phyloP scores from a whole-genome alignment of 2,888 invertebrate species.

The Pedicia rivosa region DNA sequence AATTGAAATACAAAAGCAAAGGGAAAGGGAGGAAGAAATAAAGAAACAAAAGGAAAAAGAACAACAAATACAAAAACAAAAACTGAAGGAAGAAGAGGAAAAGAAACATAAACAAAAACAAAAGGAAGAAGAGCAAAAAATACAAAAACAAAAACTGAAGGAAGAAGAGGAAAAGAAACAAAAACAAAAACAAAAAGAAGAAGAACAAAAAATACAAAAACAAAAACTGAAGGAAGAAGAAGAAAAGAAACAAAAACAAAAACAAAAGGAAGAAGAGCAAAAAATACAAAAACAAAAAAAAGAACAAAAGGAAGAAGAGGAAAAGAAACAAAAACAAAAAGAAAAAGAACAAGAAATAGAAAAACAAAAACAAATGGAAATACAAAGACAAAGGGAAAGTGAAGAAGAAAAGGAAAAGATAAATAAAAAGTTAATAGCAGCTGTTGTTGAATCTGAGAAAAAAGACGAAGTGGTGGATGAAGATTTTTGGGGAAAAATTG shows the following conservation, averaged over 20 bases:
- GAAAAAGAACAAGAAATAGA: neutral
- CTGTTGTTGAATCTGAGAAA: neutral
- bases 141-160: too few species aligned
- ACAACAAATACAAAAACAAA: neutral
- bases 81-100: too few species aligned
- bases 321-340: too few species aligned
- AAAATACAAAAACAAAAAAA: neutral
- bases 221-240: neutral
- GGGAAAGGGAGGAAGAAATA: too few species aligned
- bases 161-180: too few species aligned
- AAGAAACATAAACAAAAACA: too few species aligned
- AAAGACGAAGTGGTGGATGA: slow-evolving; percentile 17
- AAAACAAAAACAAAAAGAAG: neutral
- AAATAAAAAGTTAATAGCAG: neutral
- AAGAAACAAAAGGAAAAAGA: neutral
- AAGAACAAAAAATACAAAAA: neutral
- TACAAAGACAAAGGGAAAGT: slow-evolving; percentile 8
- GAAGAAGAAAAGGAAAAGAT: too few species aligned
- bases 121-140: neutral
- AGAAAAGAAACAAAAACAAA: too few species aligned
- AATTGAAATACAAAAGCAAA: too few species aligned
- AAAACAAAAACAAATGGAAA: slow-evolving; percentile 4
- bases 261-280: neutral
- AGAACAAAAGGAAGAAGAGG: too few species aligned
- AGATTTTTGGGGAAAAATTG: slow-evolving; percentile 51